Evolutionary conservation across 2,113 vertebrate species (phyloP), one percentile per base, ranked within the genome.

Genomic region (Rhipidura dahli): DNA sequence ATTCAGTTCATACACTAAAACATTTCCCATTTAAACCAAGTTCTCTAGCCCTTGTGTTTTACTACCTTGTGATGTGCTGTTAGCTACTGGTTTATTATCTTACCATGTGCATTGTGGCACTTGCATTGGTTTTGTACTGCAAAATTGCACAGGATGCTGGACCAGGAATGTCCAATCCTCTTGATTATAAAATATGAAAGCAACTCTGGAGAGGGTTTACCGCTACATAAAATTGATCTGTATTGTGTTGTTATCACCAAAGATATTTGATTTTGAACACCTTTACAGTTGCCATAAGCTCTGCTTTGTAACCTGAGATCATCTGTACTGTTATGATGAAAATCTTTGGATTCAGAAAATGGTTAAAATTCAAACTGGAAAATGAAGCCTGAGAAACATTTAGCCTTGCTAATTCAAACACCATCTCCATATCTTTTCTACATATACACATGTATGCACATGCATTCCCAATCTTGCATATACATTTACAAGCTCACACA

Each of bases 381-480:
- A 84, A 85, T 80, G 81, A 85, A 93, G 69, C 70, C 68, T 87
- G 78, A 59, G 85, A 87, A 93, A 63, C 70, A 72, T 42, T 93
- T 92, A 72, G 45, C 37, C 77, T 86, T 87, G 78, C 45, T 80
- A 92, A 87, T 89, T 92, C 61, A 77, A 78, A 59, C 30, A 76
- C 16, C 15, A 84, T 80, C 76, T 78, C 84, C 35, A 21, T 80
- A 75, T 88, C 61, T 91, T 88, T 77, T 78, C 85, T 81, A 65
- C 86, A 81, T 73, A 89, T 39, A 76, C 83, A 94, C 89, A 90
- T 90, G 93, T 72, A 94, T 95, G 66, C 79, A 90, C 93, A 89
- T 57, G 88, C 77, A 87, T 80, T 94, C 73, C 35, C 45, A 54
- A 35, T 60, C 65, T 81, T 77, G 60, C 79, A 47, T 95, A 71